These are phyloP conservation scores for Galerucella pusilla DNA, from an alignment of 2,888 invertebrate genomes.

Conservation along the genomic window DNA sequence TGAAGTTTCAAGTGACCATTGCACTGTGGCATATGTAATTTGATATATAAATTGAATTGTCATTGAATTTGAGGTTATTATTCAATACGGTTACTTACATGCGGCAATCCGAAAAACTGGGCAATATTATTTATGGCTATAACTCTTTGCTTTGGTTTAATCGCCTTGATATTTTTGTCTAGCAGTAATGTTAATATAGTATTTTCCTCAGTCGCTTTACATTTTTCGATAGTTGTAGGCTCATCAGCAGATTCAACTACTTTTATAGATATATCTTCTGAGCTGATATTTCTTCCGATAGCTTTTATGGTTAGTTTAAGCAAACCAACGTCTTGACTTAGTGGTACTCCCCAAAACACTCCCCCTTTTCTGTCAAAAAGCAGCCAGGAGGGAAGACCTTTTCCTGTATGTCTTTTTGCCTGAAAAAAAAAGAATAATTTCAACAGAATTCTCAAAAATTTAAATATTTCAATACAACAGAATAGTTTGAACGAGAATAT, in stretches of 20 bases:
- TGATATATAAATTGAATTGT: no score
- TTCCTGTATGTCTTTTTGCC: slow-evolving; percentile 63
- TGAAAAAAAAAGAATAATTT: slow-evolving; percentile 51
- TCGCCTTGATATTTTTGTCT: slow-evolving; percentile 73
- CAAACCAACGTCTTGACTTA: slow-evolving; percentile 74
- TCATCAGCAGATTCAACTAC: slow-evolving; percentile 64
- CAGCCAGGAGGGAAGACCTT: slow-evolving; percentile 74
- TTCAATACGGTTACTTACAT: slow-evolving; percentile 65
- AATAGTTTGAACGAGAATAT: no score
- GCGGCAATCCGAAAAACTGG: slow-evolving; percentile 76
- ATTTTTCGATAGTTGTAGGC: slow-evolving; percentile 50
- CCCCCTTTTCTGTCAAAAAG: slow-evolving; percentile 76
- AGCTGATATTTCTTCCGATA: slow-evolving; percentile 65
- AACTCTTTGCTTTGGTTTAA: slow-evolving; percentile 74
- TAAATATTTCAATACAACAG: no score
- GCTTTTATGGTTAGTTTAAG: slow-evolving; percentile 74
- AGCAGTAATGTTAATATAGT: slow-evolving; percentile 74
- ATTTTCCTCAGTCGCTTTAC: slow-evolving; percentile 58
- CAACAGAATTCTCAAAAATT: background rate
- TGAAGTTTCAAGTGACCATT: no score
- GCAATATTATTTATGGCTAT: slow-evolving; percentile 77
- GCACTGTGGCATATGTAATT: no score
- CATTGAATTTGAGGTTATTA: background rate
- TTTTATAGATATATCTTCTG: slow-evolving; percentile 76
- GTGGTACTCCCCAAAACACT: slow-evolving; percentile 81